phyloP scores from a whole-genome alignment of 2,888 invertebrate species.

The Oxytorus armatus region DNA sequence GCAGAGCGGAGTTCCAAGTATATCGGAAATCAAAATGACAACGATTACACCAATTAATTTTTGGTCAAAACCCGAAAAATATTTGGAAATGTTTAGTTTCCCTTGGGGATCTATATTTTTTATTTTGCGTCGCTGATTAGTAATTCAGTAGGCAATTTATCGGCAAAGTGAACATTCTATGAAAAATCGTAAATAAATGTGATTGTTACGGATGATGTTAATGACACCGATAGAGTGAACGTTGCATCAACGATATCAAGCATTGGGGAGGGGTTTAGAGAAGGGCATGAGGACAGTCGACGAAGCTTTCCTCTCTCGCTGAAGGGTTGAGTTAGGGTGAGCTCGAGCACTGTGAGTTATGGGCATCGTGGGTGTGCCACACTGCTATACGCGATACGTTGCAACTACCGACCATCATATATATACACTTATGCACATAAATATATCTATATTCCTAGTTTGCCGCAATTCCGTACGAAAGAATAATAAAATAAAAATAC shows the following conservation, averaged over 20 bases:
- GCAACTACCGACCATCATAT: conserved; percentile 21
- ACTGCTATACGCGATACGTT: conserved; percentile 66
- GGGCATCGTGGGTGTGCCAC: conserved; percentile 75
- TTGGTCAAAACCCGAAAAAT: too few relatives aligned
- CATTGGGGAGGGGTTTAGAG: neutral
- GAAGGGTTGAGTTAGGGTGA: conserved; percentile 61
- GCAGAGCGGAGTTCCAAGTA: too few relatives aligned
- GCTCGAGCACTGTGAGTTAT: conserved; percentile 76
- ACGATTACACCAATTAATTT: too few relatives aligned
- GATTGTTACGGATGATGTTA: conserved; percentile 35
- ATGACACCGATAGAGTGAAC: conserved; percentile 55
- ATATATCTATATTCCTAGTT: conserved; percentile 33
- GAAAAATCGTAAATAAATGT: too few relatives aligned
- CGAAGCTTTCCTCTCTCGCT: conserved; percentile 45
- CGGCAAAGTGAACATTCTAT: too few relatives aligned
- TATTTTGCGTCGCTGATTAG: too few relatives aligned
- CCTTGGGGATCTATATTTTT: too few relatives aligned
- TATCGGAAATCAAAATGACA: too few relatives aligned
- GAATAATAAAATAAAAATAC: conserved; percentile 76
- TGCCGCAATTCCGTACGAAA: conserved; percentile 65
- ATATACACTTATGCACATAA: conserved; percentile 2
- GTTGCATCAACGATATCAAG: conserved; percentile 48
- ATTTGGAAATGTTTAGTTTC: too few relatives aligned
- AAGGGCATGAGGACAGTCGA: conserved; percentile 12
- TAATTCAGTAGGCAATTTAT: too few relatives aligned